Conservation (phyloP, 2,797 vertebrate genomes). For the Rhabdomys pumilio region DNA sequence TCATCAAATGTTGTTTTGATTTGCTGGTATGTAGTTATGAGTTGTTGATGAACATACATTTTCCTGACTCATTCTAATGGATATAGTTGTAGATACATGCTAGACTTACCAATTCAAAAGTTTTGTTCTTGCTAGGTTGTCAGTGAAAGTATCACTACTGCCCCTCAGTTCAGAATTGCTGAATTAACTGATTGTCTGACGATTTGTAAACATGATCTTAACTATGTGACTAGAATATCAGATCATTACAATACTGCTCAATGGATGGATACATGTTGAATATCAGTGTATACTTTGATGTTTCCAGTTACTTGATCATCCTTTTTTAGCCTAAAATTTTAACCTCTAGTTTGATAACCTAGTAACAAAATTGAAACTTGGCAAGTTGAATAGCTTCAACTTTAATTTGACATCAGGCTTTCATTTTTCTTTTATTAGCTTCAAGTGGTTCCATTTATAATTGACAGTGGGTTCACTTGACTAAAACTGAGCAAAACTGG, state of each 20-base stretch:
- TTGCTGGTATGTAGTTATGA: conserved; percentile 64
- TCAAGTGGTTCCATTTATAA: conserved; percentile 78
- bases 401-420: conserved; percentile 55
- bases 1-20: conserved; percentile 66
- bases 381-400: conserved; percentile 32
- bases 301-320: conserved; percentile 66
- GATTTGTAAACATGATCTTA: conserved; percentile 73
- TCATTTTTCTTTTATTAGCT: conserved; percentile 69
- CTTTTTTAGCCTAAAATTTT: conserved; percentile 70
- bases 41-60: conserved; percentile 53
- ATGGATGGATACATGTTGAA: conserved; percentile 43
- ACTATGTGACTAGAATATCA: conserved; percentile 69
- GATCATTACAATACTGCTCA: conserved; percentile 58
- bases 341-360: conserved; percentile 52
- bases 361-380: conserved; percentile 63
- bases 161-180: conserved; percentile 37
- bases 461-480: conserved; percentile 78
- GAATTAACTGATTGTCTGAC: conserved; percentile 54
- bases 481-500: conserved; percentile 82
- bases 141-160: conserved; percentile 46
- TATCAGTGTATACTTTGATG: conserved; percentile 60
- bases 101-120: conserved; percentile 55
- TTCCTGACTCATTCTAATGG: conserved; percentile 66
- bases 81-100: conserved; percentile 60
- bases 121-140: conserved; percentile 62